phyloP scores from a whole-genome alignment of 1,140 invertebrate species.

The Ericerus pela region DNA sequence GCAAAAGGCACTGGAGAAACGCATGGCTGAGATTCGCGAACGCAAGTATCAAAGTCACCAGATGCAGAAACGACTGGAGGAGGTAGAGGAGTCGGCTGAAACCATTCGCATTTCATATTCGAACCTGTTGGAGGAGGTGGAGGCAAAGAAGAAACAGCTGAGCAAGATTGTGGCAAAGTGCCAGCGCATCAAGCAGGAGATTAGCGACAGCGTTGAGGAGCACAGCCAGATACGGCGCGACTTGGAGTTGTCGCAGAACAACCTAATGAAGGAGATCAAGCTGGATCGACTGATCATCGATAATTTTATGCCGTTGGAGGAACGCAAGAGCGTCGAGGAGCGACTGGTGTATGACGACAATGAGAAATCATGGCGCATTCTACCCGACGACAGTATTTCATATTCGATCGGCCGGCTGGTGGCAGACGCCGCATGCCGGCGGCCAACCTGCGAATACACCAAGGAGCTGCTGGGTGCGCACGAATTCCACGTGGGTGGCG shows the following conservation, averaged over 20 bases:
- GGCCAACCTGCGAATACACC: slow-evolving; percentile 30
- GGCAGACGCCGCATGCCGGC: slow-evolving; percentile 17
- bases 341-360: slow-evolving; percentile 74
- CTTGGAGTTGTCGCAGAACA: slow-evolving; percentile 61
- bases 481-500: slow-evolving; percentile 32
- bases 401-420: slow-evolving; percentile 18
- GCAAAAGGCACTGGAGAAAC: slow-evolving; percentile 63
- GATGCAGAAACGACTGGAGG: slow-evolving; percentile 71
- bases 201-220: slow-evolving; percentile 68
- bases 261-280: slow-evolving; percentile 61
- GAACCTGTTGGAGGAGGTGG: slow-evolving; percentile 79
- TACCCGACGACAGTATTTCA: slow-evolving; percentile 28
- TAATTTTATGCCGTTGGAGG: slow-evolving; percentile 88
- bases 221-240: slow-evolving; percentile 64
- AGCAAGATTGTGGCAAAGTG: slow-evolving; percentile 54
- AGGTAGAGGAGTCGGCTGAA: slow-evolving; percentile 73
- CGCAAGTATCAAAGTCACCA: slow-evolving; percentile 58
- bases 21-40: slow-evolving; percentile 64
- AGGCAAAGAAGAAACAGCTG: slow-evolving; percentile 77
- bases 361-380: slow-evolving; percentile 61
- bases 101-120: slow-evolving; percentile 73
- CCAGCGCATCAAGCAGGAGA: slow-evolving; percentile 46
- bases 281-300: slow-evolving; percentile 82
- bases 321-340: slow-evolving; percentile 65
- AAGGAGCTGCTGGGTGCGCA: slow-evolving; percentile 17